phyloP scores from a whole-genome alignment of 2,888 invertebrate species.

The Lycaena phlaeas region DNA sequence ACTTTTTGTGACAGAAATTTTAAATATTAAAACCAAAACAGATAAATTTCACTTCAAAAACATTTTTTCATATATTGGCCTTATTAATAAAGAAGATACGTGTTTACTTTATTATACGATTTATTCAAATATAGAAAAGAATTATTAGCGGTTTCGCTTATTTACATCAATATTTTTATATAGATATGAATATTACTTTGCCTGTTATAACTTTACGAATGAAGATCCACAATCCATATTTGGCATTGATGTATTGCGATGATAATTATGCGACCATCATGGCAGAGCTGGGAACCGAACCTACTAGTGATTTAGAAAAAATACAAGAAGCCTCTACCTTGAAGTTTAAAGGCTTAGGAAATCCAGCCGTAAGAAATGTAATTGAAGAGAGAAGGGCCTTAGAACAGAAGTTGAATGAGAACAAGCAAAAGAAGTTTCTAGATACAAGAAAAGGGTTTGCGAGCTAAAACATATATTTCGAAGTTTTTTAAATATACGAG shows the following conservation, averaged over 20 bases:
- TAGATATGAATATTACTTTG: slow-evolving; percentile 24
- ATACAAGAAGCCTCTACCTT: slow-evolving; percentile 28
- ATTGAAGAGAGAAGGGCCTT: slow-evolving; percentile 15
- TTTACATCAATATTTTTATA: slow-evolving; percentile 15
- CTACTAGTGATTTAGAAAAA: slow-evolving; percentile 26
- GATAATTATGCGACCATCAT: slow-evolving; percentile 31
- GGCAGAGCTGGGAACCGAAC: slow-evolving; percentile 35
- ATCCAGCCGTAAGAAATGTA: slow-evolving; percentile 26
- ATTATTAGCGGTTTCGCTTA: no score
- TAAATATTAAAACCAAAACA: no score
- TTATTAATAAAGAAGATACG: no score
- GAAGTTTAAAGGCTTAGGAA: slow-evolving; percentile 34
- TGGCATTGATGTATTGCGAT: slow-evolving; percentile 42
- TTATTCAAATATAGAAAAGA: no score
- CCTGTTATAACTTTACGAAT: slow-evolving; percentile 29
- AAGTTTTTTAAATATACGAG: no score
- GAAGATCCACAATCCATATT: slow-evolving; percentile 40
- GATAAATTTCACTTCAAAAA: no score
- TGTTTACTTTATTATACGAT: no score
- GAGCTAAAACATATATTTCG: no score
- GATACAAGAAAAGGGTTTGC: not conserved
- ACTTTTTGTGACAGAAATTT: no score
- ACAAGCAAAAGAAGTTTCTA: slow-evolving; percentile 12
- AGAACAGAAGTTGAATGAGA: slow-evolving; percentile 9
- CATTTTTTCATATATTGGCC: no score